A percentile compares a stretch with the other conserved stretches of the same genome.
Evolutionary conservation across 2,113 vertebrate genomes (phyloP).

Genomic region (Chionis minor): DNA sequence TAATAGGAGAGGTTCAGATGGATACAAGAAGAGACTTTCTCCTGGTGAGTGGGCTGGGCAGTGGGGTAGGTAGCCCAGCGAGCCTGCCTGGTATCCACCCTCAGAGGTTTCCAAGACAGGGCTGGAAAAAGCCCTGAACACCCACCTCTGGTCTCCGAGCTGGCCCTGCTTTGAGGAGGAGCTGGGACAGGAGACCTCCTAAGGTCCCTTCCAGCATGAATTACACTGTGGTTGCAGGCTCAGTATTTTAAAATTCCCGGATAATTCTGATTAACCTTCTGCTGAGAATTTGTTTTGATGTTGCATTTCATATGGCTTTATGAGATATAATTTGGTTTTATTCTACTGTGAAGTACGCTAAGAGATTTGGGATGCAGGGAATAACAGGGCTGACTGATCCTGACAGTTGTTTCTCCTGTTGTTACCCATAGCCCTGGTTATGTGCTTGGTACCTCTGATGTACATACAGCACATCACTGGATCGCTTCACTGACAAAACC

Average conservation of each 20-base stretch:
- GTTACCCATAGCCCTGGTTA: neutral
- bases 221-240: neutral
- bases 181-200: neutral
- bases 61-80: neutral
- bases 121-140: neutral
- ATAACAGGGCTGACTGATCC: neutral
- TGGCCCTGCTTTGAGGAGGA: neutral
- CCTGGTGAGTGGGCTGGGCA: rapidly evolving
- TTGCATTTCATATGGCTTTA: neutral
- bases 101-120: neutral
- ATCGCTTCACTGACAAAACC: neutral
- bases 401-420: neutral
- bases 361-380: neutral
- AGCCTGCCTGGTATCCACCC: neutral
- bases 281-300: neutral
- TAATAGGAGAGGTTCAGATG: rapidly evolving
- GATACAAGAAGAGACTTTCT: neutral
- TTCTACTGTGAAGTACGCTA: neutral
- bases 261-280: neutral
- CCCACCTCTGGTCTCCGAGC: rapidly evolving
- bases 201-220: neutral
- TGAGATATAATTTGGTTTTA: neutral
- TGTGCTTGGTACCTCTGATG: neutral
- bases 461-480: neutral
- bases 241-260: neutral